A percentile compares a stretch with the other conserved stretches of the same genome.
These are phyloP conservation scores for Margaritifera margaritifera DNA, from an alignment of 2,888 invertebrate genomes.

Conservation along the genomic window DNA sequence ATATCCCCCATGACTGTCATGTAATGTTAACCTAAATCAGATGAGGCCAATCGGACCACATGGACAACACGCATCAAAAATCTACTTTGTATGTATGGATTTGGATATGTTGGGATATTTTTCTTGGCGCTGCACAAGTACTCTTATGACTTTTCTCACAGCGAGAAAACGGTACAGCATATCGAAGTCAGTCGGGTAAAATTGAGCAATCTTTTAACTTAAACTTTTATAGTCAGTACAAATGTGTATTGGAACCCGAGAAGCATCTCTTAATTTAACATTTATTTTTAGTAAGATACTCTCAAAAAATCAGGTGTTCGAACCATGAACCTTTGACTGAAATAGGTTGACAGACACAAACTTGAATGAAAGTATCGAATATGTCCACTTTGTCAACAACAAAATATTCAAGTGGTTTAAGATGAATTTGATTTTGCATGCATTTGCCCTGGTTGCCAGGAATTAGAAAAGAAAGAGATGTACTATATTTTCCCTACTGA, in stretches of 20 bases:
- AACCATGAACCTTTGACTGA: slow-evolving; percentile 3
- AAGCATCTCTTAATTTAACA: background rate
- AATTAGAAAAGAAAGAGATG: too few species aligned
- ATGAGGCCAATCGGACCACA: too few species aligned
- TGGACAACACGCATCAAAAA: background rate
- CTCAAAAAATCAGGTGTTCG: slow-evolving; percentile 6
- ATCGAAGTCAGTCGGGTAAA: background rate
- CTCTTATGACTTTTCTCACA: background rate
- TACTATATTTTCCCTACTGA: too few species aligned
- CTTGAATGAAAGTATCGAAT: too few species aligned
- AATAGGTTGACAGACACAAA: background rate
- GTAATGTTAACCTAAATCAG: slow-evolving; percentile 6
- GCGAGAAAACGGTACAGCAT: background rate
- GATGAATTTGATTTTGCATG: too few species aligned
- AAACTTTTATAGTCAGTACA: slow-evolving; percentile 7
- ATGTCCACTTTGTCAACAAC: too few species aligned
- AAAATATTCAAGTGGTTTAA: too few species aligned
- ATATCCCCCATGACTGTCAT: background rate
- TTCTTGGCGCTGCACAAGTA: background rate
- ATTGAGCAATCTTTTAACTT: background rate
- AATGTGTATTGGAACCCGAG: slow-evolving; percentile 3
- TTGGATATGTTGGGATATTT: slow-evolving; percentile 2
- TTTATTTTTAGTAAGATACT: slow-evolving; percentile 4
- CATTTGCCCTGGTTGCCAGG: too few species aligned
- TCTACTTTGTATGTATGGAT: slow-evolving; percentile 2